A percentile compares a stretch with the other conserved stretches of the same genome.
phyloP scores from a whole-genome alignment of 2,113 vertebrate genomes.

The Scytalopus superciliaris region DNA sequence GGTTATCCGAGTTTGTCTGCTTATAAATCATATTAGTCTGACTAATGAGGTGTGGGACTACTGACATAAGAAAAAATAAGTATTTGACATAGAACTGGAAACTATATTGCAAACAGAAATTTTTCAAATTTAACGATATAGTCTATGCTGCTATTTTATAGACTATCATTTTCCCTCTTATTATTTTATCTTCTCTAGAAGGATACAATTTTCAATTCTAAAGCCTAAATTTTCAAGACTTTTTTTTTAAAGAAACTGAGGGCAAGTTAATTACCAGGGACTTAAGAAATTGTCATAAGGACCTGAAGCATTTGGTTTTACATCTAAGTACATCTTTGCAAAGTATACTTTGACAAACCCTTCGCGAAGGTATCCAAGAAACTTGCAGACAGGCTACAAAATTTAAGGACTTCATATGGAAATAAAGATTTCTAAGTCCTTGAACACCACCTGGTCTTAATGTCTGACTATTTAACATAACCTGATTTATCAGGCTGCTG shows the following conservation, averaged over 20 bases:
- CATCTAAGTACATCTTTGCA: neutral
- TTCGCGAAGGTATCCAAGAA: neutral
- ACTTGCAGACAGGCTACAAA: neutral
- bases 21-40: neutral
- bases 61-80: neutral
- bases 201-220: neutral
- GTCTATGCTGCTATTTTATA: neutral
- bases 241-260: neutral
- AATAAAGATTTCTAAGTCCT: neutral
- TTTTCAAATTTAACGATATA: neutral
- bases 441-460: neutral
- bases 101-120: neutral
- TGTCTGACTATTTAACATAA: neutral
- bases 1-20: neutral
- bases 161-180: rapidly evolving
- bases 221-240: neutral
- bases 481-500: neutral
- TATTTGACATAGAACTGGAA: neutral
- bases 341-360: neutral
- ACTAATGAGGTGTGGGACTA: neutral
- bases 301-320: neutral
- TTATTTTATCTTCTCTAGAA: neutral
- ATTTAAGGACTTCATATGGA: neutral
- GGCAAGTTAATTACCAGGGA: neutral
- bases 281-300: neutral